These are phyloP conservation scores for Crioceris asparagi DNA, from an alignment of 2,888 invertebrate species.

Conservation along the genomic window DNA sequence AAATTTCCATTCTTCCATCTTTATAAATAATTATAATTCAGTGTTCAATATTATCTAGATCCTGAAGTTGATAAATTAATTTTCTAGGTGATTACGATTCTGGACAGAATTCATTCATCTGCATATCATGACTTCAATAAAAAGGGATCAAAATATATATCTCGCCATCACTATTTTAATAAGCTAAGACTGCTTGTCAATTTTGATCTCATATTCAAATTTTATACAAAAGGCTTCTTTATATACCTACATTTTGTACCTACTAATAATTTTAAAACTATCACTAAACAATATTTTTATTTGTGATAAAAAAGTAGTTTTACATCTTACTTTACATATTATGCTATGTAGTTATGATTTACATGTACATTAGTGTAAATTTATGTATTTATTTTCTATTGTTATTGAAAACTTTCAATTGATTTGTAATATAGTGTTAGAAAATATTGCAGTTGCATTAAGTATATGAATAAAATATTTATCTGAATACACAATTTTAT, in stretches of 20 bases:
- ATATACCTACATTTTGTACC: too few relatives aligned
- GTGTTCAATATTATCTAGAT: too few relatives aligned
- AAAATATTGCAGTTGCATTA: slow-evolving; percentile 36
- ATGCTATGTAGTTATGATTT: slow-evolving; percentile 7
- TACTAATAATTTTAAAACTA: too few relatives aligned
- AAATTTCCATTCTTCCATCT: too few relatives aligned
- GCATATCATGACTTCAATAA: slow-evolving; percentile 23
- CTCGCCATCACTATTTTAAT: slow-evolving; percentile 25
- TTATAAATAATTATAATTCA: too few relatives aligned
- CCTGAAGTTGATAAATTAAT: too few relatives aligned
- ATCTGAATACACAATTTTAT: slow-evolving; percentile 7
- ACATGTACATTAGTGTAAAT: slow-evolving; percentile 30
- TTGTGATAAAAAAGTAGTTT: slow-evolving; percentile 11
- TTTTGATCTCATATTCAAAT: slow-evolving; percentile 31
- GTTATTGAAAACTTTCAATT: slow-evolving; percentile 27
- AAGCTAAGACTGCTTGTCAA: slow-evolving; percentile 35
- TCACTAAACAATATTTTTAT: too few relatives aligned
- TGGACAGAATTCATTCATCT: too few relatives aligned
- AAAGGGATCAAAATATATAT: slow-evolving; percentile 33
- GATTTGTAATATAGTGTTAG: slow-evolving; percentile 39
- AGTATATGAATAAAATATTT: slow-evolving; percentile 31
- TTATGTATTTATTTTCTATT: slow-evolving; percentile 36
- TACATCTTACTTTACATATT: neutral
- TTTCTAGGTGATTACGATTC: too few relatives aligned
- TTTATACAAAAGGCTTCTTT: slow-evolving; percentile 20